Base-by-base conservation (phyloP, 1,140 invertebrate species). In the Cotesia typhae region DNA sequence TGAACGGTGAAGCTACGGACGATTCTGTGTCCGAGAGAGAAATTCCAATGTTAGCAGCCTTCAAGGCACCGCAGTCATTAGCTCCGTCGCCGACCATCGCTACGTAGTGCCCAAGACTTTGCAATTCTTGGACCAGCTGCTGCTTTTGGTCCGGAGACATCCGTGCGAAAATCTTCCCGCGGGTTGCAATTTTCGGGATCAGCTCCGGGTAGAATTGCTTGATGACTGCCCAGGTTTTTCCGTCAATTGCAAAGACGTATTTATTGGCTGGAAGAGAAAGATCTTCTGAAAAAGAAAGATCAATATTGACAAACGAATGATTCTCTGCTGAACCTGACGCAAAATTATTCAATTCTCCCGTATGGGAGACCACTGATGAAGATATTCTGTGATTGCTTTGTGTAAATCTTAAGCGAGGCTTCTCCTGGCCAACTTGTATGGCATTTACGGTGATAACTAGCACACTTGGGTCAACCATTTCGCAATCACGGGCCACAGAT, bases 141-240 rank as follows among this genome's bases (percentile, higher is more conserved):
- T 96, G 95, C 84, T 99, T 99, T 85, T 98, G 96, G 75, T 98
- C 96, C 0, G 97, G 97, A 51, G 94, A 94, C 93, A 99, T 98
- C 68, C 97, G 89, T 1, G 97, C 96, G 88, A 97, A 99, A n/a
- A 99, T 93, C 20, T 93, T 92, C 3, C 94, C 94, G 77, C 92
- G 89, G 0, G 92, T 91, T 1, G 92, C 85, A 41, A 96, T 79
- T 77, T 88, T 89, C 0, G 90, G 88, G 76, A 94, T 85, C n/a
- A 94, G 77, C 71, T 93, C 91, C 1, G 92, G 90, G 84, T 92
- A 93, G 82, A 92, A 87, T 41, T 88, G 86, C 75, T 90, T 90
- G 7, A 94, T 85, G 17, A 91, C 87, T 0, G 88, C 85, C 92
- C 93, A 94, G 0, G 92, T 93, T 77, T 90, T 90, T 1, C 93